Percentiles rank a stretch among this genome's conserved stretches.
phyloP scores from a whole-genome alignment of 2,888 invertebrate genomes.

The Sipunculus nudus region DNA sequence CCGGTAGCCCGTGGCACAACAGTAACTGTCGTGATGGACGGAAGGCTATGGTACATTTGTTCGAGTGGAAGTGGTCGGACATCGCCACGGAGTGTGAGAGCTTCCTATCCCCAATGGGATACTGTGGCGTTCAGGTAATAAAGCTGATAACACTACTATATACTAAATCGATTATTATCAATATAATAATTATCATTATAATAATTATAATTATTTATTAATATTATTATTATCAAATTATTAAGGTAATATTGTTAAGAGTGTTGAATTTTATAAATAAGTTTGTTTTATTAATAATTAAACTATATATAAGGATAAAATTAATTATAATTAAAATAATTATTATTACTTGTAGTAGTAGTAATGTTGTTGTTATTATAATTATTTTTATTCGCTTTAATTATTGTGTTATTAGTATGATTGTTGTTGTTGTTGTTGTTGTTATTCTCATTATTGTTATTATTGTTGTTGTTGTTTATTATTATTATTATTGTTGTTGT shows the following conservation, averaged over 20 bases:
- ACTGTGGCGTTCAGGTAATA: constrained; percentile 36
- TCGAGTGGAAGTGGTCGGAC: constrained; percentile 37
- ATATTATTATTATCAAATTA: too few relatives aligned
- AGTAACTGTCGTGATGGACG: constrained; percentile 18
- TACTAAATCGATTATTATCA: not conserved
- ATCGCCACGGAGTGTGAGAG: constrained; percentile 23
- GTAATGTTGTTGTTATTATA: not conserved
- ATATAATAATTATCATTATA: not conserved
- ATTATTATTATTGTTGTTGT: too few relatives aligned
- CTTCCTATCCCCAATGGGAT: constrained; percentile 20
- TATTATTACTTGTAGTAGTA: not conserved
- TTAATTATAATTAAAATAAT: not conserved
- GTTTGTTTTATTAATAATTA: too few relatives aligned
- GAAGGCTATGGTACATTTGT: constrained; percentile 30
- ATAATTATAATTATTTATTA: not conserved
- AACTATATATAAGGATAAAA: not conserved
- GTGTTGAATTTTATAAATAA: too few relatives aligned
- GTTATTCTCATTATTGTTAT: not conserved
- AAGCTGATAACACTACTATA: too few relatives aligned
- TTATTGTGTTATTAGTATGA: not conserved
- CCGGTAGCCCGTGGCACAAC: too few relatives aligned
- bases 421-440: not conserved
- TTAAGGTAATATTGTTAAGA: too few relatives aligned
- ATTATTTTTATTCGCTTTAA: not conserved
- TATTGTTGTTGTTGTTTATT: too few relatives aligned